Percentiles rank a stretch among this genome's conserved stretches.
Evolutionary conservation across 2,797 vertebrate species (phyloP).

Genomic region (Muraenolepis orangiensis): DNA sequence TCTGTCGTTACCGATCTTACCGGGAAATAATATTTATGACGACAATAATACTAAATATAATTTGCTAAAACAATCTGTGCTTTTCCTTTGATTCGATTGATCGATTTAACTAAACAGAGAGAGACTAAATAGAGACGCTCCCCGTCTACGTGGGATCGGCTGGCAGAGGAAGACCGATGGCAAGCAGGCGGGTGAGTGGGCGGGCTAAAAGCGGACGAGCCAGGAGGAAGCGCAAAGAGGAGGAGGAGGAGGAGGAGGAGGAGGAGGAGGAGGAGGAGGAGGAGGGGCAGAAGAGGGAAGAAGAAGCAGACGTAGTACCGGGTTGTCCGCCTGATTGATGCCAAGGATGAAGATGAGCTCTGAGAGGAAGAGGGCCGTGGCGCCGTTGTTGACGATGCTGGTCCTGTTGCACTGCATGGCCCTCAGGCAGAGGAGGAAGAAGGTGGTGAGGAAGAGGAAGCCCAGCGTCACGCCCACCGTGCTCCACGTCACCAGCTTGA

Average conservation of each 20-base stretch:
- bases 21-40: not conserved
- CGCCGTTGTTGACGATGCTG: constrained; percentile 84
- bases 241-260: not conserved
- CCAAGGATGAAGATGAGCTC: constrained; percentile 90
- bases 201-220: not conserved
- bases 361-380: constrained; percentile 80
- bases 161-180: not conserved
- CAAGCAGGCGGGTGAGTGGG: not conserved
- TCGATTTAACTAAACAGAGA: no score
- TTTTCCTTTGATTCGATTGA: constrained; percentile 5
- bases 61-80: not conserved
- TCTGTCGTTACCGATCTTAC: not conserved
- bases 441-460: constrained; percentile 82
- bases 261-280: not conserved
- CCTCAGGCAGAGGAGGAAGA: constrained; percentile 81
- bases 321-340: constrained; percentile 91
- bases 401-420: constrained; percentile 84
- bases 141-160: not conserved
- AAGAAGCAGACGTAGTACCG: constrained; percentile 62
- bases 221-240: no score
- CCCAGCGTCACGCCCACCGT: constrained; percentile 83
- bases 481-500: constrained; percentile 85
- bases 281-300: not conserved
- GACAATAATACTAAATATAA: not conserved
- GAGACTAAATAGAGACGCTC: not conserved